Conservation (phyloP, 2,888 invertebrate species). For the Volucella zonaria region DNA sequence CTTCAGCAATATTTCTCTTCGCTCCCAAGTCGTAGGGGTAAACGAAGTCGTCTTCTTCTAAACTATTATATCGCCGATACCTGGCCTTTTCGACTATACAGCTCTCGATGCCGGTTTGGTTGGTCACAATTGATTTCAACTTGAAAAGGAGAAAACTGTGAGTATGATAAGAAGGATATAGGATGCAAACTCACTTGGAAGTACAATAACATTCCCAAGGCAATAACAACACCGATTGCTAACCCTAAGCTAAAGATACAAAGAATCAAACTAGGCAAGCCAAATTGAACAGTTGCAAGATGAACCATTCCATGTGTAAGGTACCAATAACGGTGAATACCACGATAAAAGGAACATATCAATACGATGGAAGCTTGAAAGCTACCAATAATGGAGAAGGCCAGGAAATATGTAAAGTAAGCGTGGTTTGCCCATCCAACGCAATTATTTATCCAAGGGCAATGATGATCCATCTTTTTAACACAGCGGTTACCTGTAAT, state of each 20-base stretch:
- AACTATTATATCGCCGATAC: constrained; percentile 85
- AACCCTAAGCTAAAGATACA: constrained; percentile 94
- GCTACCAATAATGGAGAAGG: constrained; percentile 95
- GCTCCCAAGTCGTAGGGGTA: constrained; percentile 94
- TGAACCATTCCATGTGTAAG: constrained; percentile 86
- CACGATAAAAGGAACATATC: constrained; percentile 88
- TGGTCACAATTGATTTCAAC: constrained; percentile 91
- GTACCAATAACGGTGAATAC: constrained; percentile 89
- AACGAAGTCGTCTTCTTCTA: constrained; percentile 85
- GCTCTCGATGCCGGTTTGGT: constrained; percentile 97
- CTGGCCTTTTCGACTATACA: constrained; percentile 97
- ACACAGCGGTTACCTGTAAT: constrained; percentile 92
- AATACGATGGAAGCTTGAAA: constrained; percentile 91
- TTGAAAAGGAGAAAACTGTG: constrained; percentile 80
- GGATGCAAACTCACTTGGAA: constrained; percentile 87
- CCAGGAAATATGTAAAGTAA: constrained; percentile 93
- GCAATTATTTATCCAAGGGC: constrained; percentile 99
- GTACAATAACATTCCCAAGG: constrained; percentile 94
- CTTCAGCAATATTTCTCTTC: constrained; percentile 85
- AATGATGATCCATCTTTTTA: constrained; percentile 98
- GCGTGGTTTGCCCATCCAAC: constrained; percentile 97
- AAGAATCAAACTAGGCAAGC: constrained; percentile 87
- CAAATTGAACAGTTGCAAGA: constrained; percentile 89
- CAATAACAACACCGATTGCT: constrained; percentile 95
- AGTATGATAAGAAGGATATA: not conserved